Conservation (phyloP, 1,140 invertebrate genomes). For the Dendrolimus kikuchii region DNA sequence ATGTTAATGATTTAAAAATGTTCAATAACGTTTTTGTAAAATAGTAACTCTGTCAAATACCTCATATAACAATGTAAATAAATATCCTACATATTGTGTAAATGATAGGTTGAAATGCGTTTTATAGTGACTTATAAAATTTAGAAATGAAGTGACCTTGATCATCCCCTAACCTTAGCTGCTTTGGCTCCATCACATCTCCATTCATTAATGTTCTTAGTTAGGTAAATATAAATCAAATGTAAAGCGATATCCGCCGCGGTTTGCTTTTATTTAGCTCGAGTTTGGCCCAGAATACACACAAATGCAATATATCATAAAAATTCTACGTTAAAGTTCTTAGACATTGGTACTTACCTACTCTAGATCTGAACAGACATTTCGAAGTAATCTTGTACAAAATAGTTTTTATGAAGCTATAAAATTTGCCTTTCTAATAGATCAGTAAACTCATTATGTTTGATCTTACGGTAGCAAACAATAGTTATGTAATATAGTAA, state of each 20-base stretch:
- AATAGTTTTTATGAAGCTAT: slow-evolving; percentile 36
- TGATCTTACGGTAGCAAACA: too few species aligned
- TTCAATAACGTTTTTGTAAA: slow-evolving; percentile 26
- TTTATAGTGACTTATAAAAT: slow-evolving; percentile 49
- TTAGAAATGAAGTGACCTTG: slow-evolving; percentile 68
- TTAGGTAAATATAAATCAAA: slow-evolving; percentile 7
- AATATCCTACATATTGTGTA: slow-evolving; percentile 29
- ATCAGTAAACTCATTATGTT: background rate
- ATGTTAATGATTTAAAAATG: slow-evolving; percentile 36
- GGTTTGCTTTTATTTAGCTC: too few species aligned
- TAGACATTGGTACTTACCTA: too few species aligned
- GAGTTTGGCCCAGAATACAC: too few species aligned
- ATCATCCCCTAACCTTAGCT: slow-evolving; percentile 56
- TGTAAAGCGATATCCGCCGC: too few species aligned
- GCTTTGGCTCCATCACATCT: slow-evolving; percentile 54
- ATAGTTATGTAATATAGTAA: too few species aligned
- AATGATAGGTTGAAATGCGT: slow-evolving; percentile 30
- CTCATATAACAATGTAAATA: slow-evolving; percentile 42
- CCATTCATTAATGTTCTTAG: slow-evolving; percentile 28
- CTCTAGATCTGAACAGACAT: background rate
- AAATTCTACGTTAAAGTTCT: too few species aligned
- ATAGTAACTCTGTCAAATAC: slow-evolving; percentile 51
- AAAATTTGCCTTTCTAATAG: slow-evolving; percentile 37
- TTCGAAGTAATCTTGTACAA: slow-evolving; percentile 40
- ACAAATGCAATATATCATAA: too few species aligned